Evolutionary conservation across 2,113 vertebrate species (phyloP), one percentile per base, ranked within the genome.

Genomic region (Aspiorhynchus laticeps): DNA sequence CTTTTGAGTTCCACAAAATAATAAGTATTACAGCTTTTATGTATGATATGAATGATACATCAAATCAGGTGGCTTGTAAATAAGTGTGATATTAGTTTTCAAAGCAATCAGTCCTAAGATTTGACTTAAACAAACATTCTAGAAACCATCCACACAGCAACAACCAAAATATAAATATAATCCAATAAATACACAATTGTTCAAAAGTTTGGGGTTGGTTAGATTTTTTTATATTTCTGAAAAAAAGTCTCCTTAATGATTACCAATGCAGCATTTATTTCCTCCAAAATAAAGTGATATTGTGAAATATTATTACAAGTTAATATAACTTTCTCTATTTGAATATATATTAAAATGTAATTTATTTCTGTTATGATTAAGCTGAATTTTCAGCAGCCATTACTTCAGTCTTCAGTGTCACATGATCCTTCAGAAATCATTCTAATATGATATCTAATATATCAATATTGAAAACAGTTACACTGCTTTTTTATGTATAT

Each of bases 341-440:
- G 4, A 51, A 51, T 17, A 51, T 51, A 51, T 51, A 5, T 51
- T 51, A 17, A 51, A 51, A 51, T 17, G 48, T 17, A 17, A 36
- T 75, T 41, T 24, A 7, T 43, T 31, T 56, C 28, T 63, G 43
- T 77, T 95, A 61, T 0, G 21, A 8, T 24, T n/a, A 61, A n/a
- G 59, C 24, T n/a, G 59, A n/a, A 2, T 61, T 61, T n/a, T 61
- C 21, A 61, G 24, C 7, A n/a, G 24, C 59, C 59, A 61, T 51
- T 48, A 12, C 11, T 48, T 5, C 46, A 48, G 2, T 2, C 43
- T 46, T 46, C 43, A 46, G 43, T 46, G 43, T 48, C 46, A 48
- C 46, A 48, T 48, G 46, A 46, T 15, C 48, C 0, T 51, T 51
- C 48, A 51, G 3, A 51, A 51, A 51, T 51, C 14, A 51, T 15